Base-by-base conservation (phyloP, 2,113 vertebrate species). In the Oryzias celebensis region DNA sequence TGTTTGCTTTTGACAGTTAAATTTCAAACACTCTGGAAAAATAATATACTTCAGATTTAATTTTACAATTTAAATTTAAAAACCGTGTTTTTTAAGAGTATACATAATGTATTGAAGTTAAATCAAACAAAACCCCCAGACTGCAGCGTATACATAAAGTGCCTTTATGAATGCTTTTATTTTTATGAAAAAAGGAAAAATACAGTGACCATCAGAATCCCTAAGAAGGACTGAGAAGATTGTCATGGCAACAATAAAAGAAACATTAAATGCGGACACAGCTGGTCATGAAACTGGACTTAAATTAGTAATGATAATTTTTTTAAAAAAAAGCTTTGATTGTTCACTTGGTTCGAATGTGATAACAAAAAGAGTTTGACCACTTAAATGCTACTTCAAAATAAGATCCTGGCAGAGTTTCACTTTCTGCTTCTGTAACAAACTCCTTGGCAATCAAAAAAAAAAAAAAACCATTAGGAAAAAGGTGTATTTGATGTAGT, bases 121-220 rank as follows among this genome's bases (percentile, higher is more conserved):
- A 14, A 4, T 10, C 1, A 31, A 8, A n/a, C 41, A 69, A 68
- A 14, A 72, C 55, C 65, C 60, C 10, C 65, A 75, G 69, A 66
- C 65, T 17, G 7, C 8, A 31, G 42, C 31, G 71, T 83, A 48
- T 85, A 81, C 85, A 81, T 88, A 89, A 90, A 89, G 86, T 91
- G 88, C 83, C 84, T 85, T 82, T 79, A 84, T 78, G 86, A 85
- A 85, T 78, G 36, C 75, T 87, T 90, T 90, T 84, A 89, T 90
- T 90, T 89, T 51, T 81, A 87, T 83, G 84, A 74, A 75, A 81
- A 86, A 85, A 68, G 67, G 66, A 82, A 36, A 71, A 62, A 16
- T 64, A 83, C 75, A 86, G 73, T 81, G 84, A 85, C 74, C 85
- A 86, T 75, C 77, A 82, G 69, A 31, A 68, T 77, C 75, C 68